Evolutionary conservation across 2,888 invertebrate species (phyloP).

Genomic region (Phengaris arion): DNA sequence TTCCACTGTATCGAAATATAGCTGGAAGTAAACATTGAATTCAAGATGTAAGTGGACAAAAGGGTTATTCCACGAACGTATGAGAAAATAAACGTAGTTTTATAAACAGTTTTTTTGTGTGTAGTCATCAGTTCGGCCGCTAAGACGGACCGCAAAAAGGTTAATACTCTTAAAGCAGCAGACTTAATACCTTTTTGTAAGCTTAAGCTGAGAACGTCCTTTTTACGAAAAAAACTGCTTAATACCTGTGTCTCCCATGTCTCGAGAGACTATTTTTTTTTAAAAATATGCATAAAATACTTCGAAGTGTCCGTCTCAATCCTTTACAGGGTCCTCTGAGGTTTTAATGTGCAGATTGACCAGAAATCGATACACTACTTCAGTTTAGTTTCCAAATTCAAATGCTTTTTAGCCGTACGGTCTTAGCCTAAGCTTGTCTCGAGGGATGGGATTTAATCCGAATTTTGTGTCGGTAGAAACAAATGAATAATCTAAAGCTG

Average conservation of each 20-base stretch:
- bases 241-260: not conserved
- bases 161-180: not conserved
- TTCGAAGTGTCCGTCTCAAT: not conserved
- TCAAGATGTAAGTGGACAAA: too few relatives aligned
- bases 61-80: not conserved
- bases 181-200: constrained; percentile 16
- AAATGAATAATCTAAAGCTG: not conserved
- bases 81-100: not conserved
- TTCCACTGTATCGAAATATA: too few relatives aligned
- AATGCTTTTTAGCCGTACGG: constrained; percentile 8
- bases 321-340: not conserved
- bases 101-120: not conserved
- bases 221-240: not conserved
- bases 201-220: not conserved
- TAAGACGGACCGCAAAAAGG: not conserved
- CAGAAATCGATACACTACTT: not conserved
- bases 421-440: not conserved
- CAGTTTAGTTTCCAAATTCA: constrained; percentile 14
- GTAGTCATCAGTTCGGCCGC: not conserved
- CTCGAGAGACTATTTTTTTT: not conserved
- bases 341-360: not conserved
- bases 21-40: too few relatives aligned
- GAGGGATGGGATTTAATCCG: constrained; percentile 18
- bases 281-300: not conserved
- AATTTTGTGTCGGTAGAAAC: not conserved